Conservation (phyloP, 2,888 invertebrate genomes). For the Tenthredo livida region DNA sequence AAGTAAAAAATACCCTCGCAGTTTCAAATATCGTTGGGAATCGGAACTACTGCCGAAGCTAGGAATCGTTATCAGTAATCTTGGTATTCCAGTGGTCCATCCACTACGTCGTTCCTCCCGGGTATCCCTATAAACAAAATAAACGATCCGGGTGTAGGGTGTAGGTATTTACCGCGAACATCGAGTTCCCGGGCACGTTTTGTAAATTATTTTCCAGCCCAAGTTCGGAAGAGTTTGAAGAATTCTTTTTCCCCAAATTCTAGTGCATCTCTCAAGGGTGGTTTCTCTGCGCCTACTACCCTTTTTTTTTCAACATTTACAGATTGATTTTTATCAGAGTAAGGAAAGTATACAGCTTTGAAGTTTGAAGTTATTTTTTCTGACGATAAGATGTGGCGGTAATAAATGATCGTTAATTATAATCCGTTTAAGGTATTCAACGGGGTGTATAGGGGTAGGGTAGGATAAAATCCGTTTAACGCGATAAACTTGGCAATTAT, state of each 20-base stretch:
- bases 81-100: constrained; percentile 46
- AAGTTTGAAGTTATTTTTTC: neutral
- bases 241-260: neutral
- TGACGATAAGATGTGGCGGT: neutral
- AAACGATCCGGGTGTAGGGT: constrained; percentile 22
- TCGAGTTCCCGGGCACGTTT: constrained; percentile 45
- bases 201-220: constrained; percentile 37
- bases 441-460: neutral
- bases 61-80: constrained; percentile 42
- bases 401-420: constrained; percentile 14
- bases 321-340: too few species aligned
- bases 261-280: too few species aligned
- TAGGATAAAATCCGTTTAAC: constrained; percentile 20
- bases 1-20: neutral
- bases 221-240: neutral
- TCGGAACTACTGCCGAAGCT: neutral
- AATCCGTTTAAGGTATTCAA: constrained; percentile 21
- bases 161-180: constrained; percentile 45
- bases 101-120: neutral
- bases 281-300: too few species aligned
- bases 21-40: constrained; percentile 37
- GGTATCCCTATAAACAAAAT: constrained; percentile 40
- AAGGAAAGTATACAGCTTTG: too few species aligned
- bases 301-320: too few species aligned
- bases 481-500: constrained; percentile 43